Conservation (phyloP, 1,140 invertebrate genomes). For the Notospermus geniculatus region DNA sequence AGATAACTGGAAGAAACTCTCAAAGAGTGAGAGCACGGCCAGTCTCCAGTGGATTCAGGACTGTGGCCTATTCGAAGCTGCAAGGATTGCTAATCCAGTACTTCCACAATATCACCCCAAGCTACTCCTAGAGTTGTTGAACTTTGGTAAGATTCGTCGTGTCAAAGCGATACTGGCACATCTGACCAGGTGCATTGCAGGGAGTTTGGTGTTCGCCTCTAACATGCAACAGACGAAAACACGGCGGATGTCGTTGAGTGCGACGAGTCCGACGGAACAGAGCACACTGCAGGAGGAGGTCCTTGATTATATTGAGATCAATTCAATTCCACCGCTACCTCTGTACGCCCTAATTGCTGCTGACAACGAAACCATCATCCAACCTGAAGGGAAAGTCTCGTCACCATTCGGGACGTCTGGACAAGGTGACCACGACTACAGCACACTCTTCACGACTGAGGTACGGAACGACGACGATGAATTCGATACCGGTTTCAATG, state of each 20-base stretch:
- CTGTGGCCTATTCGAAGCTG: slow-evolving; percentile 93
- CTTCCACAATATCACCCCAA: slow-evolving; percentile 99
- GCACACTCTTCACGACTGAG: slow-evolving; percentile 73
- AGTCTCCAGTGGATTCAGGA: slow-evolving; percentile 60
- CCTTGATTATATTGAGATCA: slow-evolving; percentile 93
- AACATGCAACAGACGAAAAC: slow-evolving; percentile 31
- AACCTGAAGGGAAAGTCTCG: neutral
- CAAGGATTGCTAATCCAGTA: slow-evolving; percentile 92
- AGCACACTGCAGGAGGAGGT: slow-evolving; percentile 73
- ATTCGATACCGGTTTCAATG: slow-evolving; percentile 53
- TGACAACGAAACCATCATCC: slow-evolving; percentile 68
- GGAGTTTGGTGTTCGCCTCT: slow-evolving; percentile 14
- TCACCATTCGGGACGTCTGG: neutral
- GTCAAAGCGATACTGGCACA: slow-evolving; percentile 97
- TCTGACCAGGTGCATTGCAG: slow-evolving; percentile 69
- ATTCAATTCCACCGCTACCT: slow-evolving; percentile 92
- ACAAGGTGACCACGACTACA: slow-evolving; percentile 68
- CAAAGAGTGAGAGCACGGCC: slow-evolving; percentile 40
- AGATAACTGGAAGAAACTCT: slow-evolving; percentile 16
- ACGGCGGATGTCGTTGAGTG: slow-evolving; percentile 20
- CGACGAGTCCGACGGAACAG: slow-evolving; percentile 36
- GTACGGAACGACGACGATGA: slow-evolving; percentile 47
- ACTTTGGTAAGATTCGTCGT: slow-evolving; percentile 84
- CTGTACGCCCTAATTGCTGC: slow-evolving; percentile 92
- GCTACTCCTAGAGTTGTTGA: slow-evolving; percentile 96